A percentile compares a stretch with the other conserved stretches of the same genome.
These are phyloP conservation scores for Numida meleagris DNA, from an alignment of 2,113 vertebrate genomes.

Conservation along the genomic window DNA sequence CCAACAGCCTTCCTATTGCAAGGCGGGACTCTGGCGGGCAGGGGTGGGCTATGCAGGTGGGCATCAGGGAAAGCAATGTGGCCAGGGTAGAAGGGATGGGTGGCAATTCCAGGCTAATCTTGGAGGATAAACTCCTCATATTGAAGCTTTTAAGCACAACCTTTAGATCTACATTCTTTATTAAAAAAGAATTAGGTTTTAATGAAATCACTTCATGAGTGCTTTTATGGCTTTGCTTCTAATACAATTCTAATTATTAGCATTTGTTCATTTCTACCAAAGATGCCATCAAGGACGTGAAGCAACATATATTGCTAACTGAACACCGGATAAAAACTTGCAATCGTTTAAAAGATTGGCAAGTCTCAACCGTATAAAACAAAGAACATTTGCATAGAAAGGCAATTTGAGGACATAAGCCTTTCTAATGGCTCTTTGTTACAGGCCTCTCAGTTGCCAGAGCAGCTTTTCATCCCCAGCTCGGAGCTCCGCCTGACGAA, in stretches of 20 bases:
- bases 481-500: background rate
- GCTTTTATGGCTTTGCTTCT: background rate
- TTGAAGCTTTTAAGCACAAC: background rate
- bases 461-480: background rate
- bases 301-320: background rate
- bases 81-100: background rate
- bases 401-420: background rate
- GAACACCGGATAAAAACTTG: background rate
- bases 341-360: background rate
- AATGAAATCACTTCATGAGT: background rate
- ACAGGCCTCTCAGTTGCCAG: background rate
- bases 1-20: rapidly evolving
- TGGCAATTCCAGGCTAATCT: conserved; percentile 17
- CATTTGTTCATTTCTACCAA: background rate
- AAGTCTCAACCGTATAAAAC: background rate
- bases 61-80: background rate
- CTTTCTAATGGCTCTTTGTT: background rate
- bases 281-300: background rate
- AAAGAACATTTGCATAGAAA: background rate
- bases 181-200: background rate
- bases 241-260: background rate
- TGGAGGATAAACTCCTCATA: background rate
- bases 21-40: background rate
- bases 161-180: background rate
- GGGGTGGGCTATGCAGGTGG: background rate